phyloP scores from a whole-genome alignment of 1,140 invertebrate genomes.

The Arctopsyche grandis region DNA sequence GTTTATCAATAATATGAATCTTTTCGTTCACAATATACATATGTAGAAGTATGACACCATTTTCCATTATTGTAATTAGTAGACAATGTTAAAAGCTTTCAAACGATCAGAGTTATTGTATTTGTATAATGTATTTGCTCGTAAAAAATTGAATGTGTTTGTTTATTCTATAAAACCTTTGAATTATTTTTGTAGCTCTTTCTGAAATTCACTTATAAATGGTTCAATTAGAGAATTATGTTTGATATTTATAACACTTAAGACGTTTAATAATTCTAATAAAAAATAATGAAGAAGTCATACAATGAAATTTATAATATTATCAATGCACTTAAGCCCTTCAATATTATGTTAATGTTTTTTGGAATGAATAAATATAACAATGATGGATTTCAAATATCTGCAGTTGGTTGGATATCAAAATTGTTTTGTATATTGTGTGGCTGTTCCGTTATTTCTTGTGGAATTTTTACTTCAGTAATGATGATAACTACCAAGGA shows the following conservation, averaged over 20 bases:
- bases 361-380: slow-evolving; percentile 28
- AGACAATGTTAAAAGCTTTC: too few relatives aligned
- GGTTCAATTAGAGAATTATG: background rate
- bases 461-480: background rate
- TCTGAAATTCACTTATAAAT: background rate
- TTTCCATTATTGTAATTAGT: too few relatives aligned
- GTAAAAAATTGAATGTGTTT: background rate
- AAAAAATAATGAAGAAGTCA: background rate
- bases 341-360: background rate
- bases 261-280: background rate
- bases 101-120: too few relatives aligned
- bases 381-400: background rate
- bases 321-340: background rate
- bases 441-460: background rate
- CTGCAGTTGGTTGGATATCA: background rate
- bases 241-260: background rate
- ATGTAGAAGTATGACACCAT: too few relatives aligned
- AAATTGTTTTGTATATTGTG: slow-evolving; percentile 21
- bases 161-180: background rate
- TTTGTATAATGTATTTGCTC: too few relatives aligned
- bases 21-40: too few relatives aligned
- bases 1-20: too few relatives aligned
- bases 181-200: background rate
- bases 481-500: background rate
- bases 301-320: background rate